phyloP scores from a whole-genome alignment of 2,888 invertebrate genomes.

The Merodon equestris region DNA sequence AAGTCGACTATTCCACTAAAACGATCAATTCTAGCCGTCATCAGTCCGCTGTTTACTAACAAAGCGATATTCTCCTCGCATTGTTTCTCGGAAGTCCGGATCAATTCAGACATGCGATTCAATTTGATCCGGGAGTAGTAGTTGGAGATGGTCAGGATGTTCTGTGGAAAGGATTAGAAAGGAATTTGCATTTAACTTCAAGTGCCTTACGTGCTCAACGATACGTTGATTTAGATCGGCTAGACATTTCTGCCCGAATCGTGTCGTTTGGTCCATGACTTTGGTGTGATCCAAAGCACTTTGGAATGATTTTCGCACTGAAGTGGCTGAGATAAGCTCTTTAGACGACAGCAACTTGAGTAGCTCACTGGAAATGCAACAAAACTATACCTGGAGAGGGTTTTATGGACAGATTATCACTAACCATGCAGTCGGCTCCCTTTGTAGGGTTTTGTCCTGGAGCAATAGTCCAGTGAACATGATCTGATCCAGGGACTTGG shows the following conservation, averaged over 20 bases:
- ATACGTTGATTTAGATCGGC: constrained; percentile 93
- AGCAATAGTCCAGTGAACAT: constrained; percentile 93
- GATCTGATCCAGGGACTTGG: constrained; percentile 95
- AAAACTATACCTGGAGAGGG: not conserved
- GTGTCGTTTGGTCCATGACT: constrained; percentile 86
- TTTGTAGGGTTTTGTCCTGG: constrained; percentile 89
- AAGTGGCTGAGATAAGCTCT: constrained; percentile 95
- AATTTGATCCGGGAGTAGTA: constrained; percentile 94
- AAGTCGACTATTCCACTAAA: constrained; percentile 94
- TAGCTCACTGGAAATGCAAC: constrained; percentile 75
- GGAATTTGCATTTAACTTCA: not conserved
- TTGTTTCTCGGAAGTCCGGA: constrained; percentile 90
- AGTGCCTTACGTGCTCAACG: constrained; percentile 86
- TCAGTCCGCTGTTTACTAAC: constrained; percentile 89
- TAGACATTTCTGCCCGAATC: constrained; percentile 92
- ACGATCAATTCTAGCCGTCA: constrained; percentile 94
- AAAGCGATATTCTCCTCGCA: constrained; percentile 95
- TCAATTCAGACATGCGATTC: constrained; percentile 91
- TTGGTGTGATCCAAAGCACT: constrained; percentile 85
- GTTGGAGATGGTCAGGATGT: constrained; percentile 95
- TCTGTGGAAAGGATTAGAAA: constrained; percentile 41
- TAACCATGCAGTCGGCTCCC: constrained; percentile 83
- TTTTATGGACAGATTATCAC: not conserved
- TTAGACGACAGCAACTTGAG: constrained; percentile 92
- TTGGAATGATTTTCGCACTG: constrained; percentile 89